phyloP scores from a whole-genome alignment of 2,888 invertebrate genomes.

The Catocala sponsa region DNA sequence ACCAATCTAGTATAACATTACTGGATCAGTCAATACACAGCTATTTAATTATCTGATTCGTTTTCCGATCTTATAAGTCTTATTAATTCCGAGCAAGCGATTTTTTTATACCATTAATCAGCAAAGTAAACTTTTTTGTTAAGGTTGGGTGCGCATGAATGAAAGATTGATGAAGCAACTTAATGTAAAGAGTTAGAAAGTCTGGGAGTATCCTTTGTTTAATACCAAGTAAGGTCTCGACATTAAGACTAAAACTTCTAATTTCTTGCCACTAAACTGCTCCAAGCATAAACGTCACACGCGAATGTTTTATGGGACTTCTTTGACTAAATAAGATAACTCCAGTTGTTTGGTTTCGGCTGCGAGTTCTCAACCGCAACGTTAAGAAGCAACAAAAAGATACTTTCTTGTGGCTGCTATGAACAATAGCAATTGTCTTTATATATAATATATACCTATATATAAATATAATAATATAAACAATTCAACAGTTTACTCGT shows the following conservation, averaged over 20 bases:
- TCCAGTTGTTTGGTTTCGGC: neutral
- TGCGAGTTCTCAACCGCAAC: neutral
- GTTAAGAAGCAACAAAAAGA: neutral
- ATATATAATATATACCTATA: neutral
- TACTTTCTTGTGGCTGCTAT: neutral
- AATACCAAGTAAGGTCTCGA: conserved; percentile 40
- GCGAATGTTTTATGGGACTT: conserved; percentile 1
- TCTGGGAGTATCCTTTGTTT: conserved; percentile 49
- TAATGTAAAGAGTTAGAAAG: conserved; percentile 47
- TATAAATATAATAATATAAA: neutral
- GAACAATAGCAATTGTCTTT: neutral
- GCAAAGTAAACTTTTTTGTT: conserved; percentile 41
- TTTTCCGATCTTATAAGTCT: too few relatives aligned
- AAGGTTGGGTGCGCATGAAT: conserved; percentile 40
- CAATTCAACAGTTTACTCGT: too few relatives aligned
- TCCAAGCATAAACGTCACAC: conserved; percentile 11
- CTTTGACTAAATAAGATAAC: neutral
- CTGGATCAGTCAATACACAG: too few relatives aligned
- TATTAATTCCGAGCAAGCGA: neutral
- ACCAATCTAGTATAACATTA: too few relatives aligned
- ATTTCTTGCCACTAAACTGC: conserved; percentile 31
- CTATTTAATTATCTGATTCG: too few relatives aligned
- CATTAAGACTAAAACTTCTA: conserved; percentile 45
- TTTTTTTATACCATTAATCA: conserved; percentile 46
- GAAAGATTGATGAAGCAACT: conserved; percentile 56